Base-by-base conservation (phyloP, 2,113 vertebrate species). In the Burhinus oedicnemus region DNA sequence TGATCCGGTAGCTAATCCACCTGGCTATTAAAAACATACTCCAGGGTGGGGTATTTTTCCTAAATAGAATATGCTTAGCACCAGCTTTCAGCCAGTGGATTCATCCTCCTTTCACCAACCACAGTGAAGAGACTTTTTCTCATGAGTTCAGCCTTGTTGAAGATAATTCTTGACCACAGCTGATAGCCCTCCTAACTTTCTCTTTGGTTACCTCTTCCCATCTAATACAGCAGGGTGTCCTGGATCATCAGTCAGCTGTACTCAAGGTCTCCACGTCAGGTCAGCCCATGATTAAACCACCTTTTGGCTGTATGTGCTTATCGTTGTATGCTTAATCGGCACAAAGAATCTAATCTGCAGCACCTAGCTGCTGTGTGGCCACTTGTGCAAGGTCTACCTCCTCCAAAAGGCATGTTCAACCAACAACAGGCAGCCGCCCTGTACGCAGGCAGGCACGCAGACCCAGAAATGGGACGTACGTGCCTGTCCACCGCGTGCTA, bases 371-470 rank as follows among this genome's bases (percentile, higher is more conserved):
- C 82, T 8, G 6, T 32, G 38, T 2, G 4, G 30, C 45, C 47
- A 65, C 29, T 17, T 82, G 27, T 72, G 40, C 36, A 32, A 82
- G 57, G 72, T 82, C 86, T 47, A 4, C 42, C 26, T 75, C 55
- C 84, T 85, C 78, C 77, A 79, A 72, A 89, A 72, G 42, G 42
- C 38, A 25, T 0, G 1, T 40, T 60, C 65, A 26, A 22, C 42
- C 71, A 64, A n/a, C 71, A 64, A n/a, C 10, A 38, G 23, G 34
- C 29, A 93, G n/a, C 47, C 25, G 27, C 49, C 36, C 17, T 2
- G 2, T 3, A 40, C 0, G 0, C 38, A 69, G n/a, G 42, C 20
- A 64, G n/a, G 19, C 17, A 78, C 44, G 51, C 0, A 61, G 74
- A 64, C 32, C 3, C n/a, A 72, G 54, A 21, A 52, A 30, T 38